phyloP scores from a whole-genome alignment of 2,113 vertebrate species.

The Pangasianodon gigas region DNA sequence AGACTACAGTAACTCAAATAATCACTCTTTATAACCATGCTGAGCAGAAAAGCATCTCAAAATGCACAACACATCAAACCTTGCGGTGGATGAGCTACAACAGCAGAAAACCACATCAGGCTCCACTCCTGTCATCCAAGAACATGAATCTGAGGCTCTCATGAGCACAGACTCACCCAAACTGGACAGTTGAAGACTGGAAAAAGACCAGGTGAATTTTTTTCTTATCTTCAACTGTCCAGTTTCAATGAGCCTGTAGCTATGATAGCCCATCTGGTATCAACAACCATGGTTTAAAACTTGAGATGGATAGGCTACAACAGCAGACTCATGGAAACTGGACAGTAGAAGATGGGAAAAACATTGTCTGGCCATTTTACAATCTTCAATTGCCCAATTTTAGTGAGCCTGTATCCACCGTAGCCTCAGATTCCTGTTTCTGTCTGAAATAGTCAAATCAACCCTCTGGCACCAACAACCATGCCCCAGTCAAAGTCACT shows the following conservation, averaged over 20 bases:
- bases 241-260: no score
- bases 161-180: no score
- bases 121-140: no score
- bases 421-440: background rate
- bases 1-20: background rate
- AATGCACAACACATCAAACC: background rate
- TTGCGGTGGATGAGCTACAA: no score
- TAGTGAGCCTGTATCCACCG: background rate
- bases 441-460: background rate
- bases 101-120: no score
- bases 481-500: background rate
- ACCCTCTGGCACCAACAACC: background rate
- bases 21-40: background rate
- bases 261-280: no score
- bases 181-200: no score
- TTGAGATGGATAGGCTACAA: background rate
- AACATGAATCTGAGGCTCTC: no score
- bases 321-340: background rate
- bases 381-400: background rate
- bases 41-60: background rate
- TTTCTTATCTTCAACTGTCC: no score
- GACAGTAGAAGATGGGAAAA: background rate
- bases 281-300: no score
- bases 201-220: no score
- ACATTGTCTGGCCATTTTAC: background rate